Evolutionary conservation across 23 tunicate genomes (phyloP), one percentile per base, ranked within the genome.

Genomic region (Styela plicata): DNA sequence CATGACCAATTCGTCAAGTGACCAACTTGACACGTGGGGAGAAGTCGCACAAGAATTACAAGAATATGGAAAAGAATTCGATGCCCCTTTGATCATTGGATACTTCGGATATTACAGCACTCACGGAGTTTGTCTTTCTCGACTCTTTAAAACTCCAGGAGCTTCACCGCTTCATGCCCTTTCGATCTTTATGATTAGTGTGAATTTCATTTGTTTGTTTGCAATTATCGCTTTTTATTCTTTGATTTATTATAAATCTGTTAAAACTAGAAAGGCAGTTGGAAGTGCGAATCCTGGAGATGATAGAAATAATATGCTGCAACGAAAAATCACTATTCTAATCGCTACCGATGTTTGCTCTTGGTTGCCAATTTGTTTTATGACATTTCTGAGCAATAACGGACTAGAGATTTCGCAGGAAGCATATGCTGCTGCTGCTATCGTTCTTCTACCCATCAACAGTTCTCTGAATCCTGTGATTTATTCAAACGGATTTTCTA

Each of bases 321-420:
- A 83, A 24, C 66, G 79, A n/a, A 83, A 73, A 52, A 83, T 83
- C 29, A 34, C 69, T 10, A 52, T 83, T 30, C 79, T 83, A 17
- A 83, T 83, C 18, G 86, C 67, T 20, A 83, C 86, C 0, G 86
- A 83, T 74, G n/a, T 83, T 27, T 83, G 86, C 67, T 83, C 80
- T 35, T 83, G 86, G 86, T 19, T 83, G 13, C 86, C 86, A 21
- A 70, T 83, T 74, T 83, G 86, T 30, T 3, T 80, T 16, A 80
- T 80, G 74, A 69, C 84, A 24, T 69, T 80, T 13, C 7, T 28
- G 28, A 66, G 74, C 18, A 33, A 66, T 25, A 26, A 31, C 10
- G 84, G 74, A 0, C 5, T 18, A 31, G 19, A 66, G 2, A 69
- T 80, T 3, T 69, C 84, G 21, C 19, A 29, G n/a, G 31, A 36